Percentiles rank a stretch among this genome's conserved stretches.
Conservation (phyloP, 2,888 invertebrate genomes). For the Noctua janthina region DNA sequence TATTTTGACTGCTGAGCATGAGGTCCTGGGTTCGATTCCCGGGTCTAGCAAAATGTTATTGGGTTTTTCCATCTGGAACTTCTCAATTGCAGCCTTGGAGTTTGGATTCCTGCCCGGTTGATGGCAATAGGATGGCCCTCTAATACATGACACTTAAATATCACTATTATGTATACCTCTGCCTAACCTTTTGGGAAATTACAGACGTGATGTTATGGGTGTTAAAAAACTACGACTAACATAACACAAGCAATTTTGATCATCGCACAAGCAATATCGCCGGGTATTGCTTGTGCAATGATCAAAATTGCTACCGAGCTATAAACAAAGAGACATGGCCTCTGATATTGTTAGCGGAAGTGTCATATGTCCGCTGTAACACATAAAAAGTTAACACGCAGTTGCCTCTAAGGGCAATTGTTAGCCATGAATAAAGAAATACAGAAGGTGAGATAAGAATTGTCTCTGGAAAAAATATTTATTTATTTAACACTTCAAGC, state of each 20-base stretch:
- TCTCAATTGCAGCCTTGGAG: neutral
- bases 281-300: too few species aligned
- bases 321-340: conserved; percentile 24
- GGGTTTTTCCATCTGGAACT: neutral
- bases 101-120: neutral
- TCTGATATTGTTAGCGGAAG: conserved; percentile 47
- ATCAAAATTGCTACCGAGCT: conserved; percentile 6
- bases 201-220: neutral
- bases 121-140: neutral
- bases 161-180: neutral
- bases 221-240: neutral
- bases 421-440: neutral
- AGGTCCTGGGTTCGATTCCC: neutral
- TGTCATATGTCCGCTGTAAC: conserved; percentile 47
- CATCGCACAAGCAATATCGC: conserved; percentile 13
- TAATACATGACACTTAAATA: neutral
- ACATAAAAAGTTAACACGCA: conserved; percentile 66
- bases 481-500: neutral
- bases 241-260: conserved; percentile 17
- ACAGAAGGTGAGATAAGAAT: conserved; percentile 2
- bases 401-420: conserved; percentile 40
- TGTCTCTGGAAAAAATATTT: neutral
- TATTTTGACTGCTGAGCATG: neutral
- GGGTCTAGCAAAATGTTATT: neutral
- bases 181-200: neutral